phyloP scores from a whole-genome alignment of 2,113 vertebrate genomes.

The Neomonachus schauinslandi region DNA sequence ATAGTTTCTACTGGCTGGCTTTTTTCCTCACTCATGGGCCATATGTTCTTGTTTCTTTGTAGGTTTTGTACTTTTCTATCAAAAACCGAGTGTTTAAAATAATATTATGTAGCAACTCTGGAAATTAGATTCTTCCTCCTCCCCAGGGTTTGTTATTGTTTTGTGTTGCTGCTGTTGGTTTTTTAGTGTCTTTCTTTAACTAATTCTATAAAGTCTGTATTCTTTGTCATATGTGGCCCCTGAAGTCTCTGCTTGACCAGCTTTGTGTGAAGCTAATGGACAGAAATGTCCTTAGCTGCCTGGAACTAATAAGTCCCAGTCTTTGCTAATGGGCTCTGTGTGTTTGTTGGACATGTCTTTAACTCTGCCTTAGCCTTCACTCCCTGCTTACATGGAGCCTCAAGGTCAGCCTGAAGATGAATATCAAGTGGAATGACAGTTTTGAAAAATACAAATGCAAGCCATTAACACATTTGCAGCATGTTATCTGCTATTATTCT shows the following conservation, averaged over 20 bases:
- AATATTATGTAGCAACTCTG: background rate
- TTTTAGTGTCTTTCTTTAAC: background rate
- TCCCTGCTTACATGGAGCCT: background rate
- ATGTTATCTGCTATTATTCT: background rate
- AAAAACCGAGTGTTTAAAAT: constrained; percentile 6
- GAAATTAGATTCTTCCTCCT: background rate
- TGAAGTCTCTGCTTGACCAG: background rate
- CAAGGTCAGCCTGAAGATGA: background rate
- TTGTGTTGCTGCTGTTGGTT: background rate
- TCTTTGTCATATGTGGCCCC: background rate
- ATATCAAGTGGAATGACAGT: background rate
- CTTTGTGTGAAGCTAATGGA: background rate
- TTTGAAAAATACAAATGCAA: constrained; percentile 1
- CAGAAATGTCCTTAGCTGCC: background rate
- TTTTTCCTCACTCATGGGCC: background rate
- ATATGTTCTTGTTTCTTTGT: background rate
- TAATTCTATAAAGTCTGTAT: background rate
- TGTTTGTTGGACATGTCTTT: background rate
- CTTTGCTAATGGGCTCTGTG: background rate
- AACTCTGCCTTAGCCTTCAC: background rate
- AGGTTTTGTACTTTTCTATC: background rate
- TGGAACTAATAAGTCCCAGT: background rate
- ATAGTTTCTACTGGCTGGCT: background rate
- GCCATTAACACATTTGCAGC: background rate
- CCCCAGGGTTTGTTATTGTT: background rate